These are phyloP conservation scores for Xylophagus ater DNA, from an alignment of 2,888 invertebrate genomes.

Conservation along the genomic window DNA sequence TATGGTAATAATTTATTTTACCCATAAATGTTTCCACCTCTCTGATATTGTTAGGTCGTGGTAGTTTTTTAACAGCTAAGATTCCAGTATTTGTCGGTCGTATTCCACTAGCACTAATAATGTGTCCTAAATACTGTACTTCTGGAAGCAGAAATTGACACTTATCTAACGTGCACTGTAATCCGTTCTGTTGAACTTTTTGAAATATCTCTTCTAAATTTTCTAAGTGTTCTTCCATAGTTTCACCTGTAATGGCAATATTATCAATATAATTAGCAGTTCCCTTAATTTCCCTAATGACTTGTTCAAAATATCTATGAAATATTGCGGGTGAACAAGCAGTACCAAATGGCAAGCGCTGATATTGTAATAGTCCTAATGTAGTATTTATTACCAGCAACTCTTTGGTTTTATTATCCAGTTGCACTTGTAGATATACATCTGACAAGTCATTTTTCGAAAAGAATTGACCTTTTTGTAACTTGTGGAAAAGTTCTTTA, in stretches of 20 bases:
- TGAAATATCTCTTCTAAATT: not conserved
- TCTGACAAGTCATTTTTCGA: conserved; percentile 10
- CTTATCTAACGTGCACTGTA: conserved; percentile 19
- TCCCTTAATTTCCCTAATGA: conserved; percentile 1
- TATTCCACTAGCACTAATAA: too few relatives aligned
- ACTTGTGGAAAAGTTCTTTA: not conserved
- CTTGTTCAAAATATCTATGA: conserved; percentile 17
- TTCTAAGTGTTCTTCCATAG: not conserved
- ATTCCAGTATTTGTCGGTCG: too few relatives aligned
- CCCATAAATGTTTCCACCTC: conserved; percentile 14
- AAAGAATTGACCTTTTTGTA: conserved; percentile 1
- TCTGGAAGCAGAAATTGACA: conserved; percentile 20
- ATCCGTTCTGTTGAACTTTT: conserved; percentile 15
- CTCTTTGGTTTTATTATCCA: conserved; percentile 13
- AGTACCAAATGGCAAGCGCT: conserved; percentile 18
- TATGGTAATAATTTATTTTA: conserved; percentile 19
- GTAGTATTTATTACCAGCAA: conserved; percentile 14
- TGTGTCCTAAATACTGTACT: conserved; percentile 20
- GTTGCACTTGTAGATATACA: conserved; percentile 13
- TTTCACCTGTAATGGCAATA: not conserved
- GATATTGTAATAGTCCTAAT: conserved; percentile 19
- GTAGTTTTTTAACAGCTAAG: too few relatives aligned
- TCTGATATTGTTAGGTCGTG: conserved; percentile 8
- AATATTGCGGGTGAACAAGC: conserved; percentile 17
- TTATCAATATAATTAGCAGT: conserved; percentile 6